These are phyloP conservation scores for Panopea generosa DNA, from an alignment of 2,888 invertebrate genomes.

Conservation along the genomic window DNA sequence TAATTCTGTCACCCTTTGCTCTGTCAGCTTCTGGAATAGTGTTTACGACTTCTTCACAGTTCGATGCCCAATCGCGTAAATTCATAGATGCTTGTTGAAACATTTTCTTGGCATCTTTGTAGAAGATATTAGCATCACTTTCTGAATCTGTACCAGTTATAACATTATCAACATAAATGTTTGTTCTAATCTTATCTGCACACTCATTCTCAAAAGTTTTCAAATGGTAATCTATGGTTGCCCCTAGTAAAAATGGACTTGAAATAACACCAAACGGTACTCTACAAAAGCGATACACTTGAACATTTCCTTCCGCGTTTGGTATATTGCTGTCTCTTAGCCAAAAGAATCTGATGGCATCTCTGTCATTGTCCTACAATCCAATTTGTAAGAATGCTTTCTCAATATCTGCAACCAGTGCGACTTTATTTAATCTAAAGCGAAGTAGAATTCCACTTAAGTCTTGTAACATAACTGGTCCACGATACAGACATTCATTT, in stretches of 20 bases:
- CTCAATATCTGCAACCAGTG: background rate
- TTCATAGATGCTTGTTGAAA: no score
- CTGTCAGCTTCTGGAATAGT: background rate
- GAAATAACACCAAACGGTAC: slow-evolving; percentile 19
- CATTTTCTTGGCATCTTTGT: no score
- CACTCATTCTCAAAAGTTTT: background rate
- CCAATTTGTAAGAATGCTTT: slow-evolving; percentile 5
- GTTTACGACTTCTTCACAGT: slow-evolving; percentile 5
- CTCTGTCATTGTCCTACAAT: background rate
- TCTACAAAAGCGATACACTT: slow-evolving; percentile 8
- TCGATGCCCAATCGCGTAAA: slow-evolving; percentile 35
- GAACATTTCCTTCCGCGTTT: background rate
- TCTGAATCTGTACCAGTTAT: no score
- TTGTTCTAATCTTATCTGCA: background rate
- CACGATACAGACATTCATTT: slow-evolving; percentile 26
- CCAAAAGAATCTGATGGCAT: background rate
- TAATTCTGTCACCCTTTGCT: background rate
- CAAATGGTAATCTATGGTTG: slow-evolving; percentile 10
- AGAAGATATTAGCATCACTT: no score
- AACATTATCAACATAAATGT: slow-evolving; percentile 11
- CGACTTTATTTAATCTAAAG: no score
- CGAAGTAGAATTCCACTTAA: slow-evolving; percentile 19
- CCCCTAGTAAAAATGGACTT: slow-evolving; percentile 21
- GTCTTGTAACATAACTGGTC: slow-evolving; percentile 28
- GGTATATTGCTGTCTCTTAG: background rate